Evolutionary conservation across 2,888 invertebrate genomes (phyloP).

Genomic region (Leptinotarsa tumamoca): DNA sequence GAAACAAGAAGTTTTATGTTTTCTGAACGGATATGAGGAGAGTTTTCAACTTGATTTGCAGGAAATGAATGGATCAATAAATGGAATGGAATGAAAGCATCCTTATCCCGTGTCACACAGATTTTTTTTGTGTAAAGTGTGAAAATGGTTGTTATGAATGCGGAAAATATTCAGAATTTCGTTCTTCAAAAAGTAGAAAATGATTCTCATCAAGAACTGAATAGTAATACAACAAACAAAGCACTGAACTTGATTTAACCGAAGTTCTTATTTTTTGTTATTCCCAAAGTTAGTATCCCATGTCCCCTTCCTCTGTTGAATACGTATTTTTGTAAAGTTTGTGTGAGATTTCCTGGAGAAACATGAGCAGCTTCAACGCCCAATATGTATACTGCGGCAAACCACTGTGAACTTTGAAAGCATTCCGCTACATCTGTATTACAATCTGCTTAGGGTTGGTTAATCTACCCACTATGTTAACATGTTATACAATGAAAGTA

Average conservation of each 20-base stretch:
- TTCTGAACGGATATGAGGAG: too few species aligned
- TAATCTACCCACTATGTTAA: slow-evolving; percentile 49
- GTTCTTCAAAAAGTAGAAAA: background rate
- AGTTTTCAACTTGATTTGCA: too few species aligned
- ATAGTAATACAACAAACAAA: background rate
- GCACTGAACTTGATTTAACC: background rate
- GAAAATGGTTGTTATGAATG: too few species aligned
- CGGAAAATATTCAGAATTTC: too few species aligned
- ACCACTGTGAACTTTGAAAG: slow-evolving; percentile 52
- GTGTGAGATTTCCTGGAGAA: slow-evolving; percentile 50
- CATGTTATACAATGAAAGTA: slow-evolving; percentile 53
- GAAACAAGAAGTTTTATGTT: too few species aligned
- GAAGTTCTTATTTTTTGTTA: slow-evolving; percentile 1
- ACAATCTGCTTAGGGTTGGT: slow-evolving; percentile 58
- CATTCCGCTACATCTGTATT: slow-evolving; percentile 60
- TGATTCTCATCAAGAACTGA: background rate
- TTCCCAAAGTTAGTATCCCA: slow-evolving; percentile 22
- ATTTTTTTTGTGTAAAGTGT: too few species aligned
- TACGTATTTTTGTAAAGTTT: slow-evolving; percentile 32
- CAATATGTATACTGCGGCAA: slow-evolving; percentile 48
- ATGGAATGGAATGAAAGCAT: too few species aligned
- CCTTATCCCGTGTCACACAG: too few species aligned
- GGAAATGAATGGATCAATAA: too few species aligned
- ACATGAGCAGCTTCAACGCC: slow-evolving; percentile 49
- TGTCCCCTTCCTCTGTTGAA: slow-evolving; percentile 21